phyloP scores from a whole-genome alignment of 2,113 vertebrate genomes.

The Xenopus borealis region DNA sequence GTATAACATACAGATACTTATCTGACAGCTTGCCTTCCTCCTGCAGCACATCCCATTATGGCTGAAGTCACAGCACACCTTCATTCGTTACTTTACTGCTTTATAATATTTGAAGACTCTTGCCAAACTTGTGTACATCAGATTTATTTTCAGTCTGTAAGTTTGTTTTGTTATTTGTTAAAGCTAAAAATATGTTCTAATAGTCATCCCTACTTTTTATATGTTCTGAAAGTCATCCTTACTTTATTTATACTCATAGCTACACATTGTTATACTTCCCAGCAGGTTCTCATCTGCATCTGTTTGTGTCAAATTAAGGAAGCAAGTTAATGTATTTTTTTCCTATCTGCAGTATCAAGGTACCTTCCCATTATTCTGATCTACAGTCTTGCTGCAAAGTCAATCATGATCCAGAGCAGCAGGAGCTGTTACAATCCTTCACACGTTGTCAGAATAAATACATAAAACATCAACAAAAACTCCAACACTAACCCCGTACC shows the following conservation, averaged over 20 bases:
- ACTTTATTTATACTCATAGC: not conserved
- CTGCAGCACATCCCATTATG: no score
- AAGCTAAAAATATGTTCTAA: no score
- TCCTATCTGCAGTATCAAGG: constrained; percentile 23
- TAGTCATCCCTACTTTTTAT: no score
- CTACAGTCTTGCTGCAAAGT: constrained; percentile 27
- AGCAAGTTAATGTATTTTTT: constrained; percentile 30
- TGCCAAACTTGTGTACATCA: no score
- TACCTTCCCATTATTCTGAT: constrained; percentile 39
- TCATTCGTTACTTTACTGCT: no score
- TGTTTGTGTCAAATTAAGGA: constrained; percentile 39
- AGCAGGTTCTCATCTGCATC: constrained; percentile 25
- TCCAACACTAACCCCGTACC: constrained; percentile 11
- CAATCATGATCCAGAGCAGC: constrained; percentile 34
- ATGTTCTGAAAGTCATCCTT: no score
- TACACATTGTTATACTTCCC: constrained; percentile 1
- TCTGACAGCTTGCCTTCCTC: no score
- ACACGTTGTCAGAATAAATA: constrained; percentile 42
- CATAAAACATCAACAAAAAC: constrained; percentile 33
- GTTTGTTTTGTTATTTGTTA: no score
- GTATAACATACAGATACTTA: no score
- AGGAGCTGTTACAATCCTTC: constrained; percentile 34
- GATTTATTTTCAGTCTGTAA: no score
- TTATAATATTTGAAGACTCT: no score
- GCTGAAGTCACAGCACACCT: no score